Evolutionary conservation across 2,888 invertebrate species (phyloP), one percentile per base, ranked within the genome.

Genomic region (Blera fallax): DNA sequence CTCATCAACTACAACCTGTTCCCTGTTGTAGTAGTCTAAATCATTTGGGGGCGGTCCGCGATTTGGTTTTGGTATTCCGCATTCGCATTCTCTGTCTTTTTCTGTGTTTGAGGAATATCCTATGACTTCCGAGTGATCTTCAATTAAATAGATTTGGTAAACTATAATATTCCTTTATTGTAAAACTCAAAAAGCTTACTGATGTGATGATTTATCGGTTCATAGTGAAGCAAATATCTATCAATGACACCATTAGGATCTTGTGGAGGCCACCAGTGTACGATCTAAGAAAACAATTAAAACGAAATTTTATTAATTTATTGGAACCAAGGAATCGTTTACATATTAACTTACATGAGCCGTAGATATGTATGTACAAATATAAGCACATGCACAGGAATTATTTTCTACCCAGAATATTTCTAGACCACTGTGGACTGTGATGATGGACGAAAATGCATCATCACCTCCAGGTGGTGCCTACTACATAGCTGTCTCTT

Each of bases 181-280:
- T 48, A 11, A 21, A 21, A 27, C 2, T 3, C 14, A 4, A 11
- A 18, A 1, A 14, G 5, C 87, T 87, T 72, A 87, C 87, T 74
- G 11, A 52, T 27, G 7, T 81, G 50, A 7, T 52, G 37, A 6
- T 69, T 7, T 10, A 58, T 58, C 32, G 45, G 8, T 29, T 89
- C 89, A 37, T 85, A 88, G 27, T 77, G 87, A 4, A 91, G 62
- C 29, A 90, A 16, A 64, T 91, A 91, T n/a, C 89, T 89, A 7
- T 67, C 76, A 3, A 91, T 89, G 18, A 82, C 11, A 0, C 92
- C 92, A 77, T 91, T 91, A 0, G 89, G 87, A 10, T 87, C 84
- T 14, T 62, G 88, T n/a, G 91, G 91, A 32, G 92, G 91, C 91
- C 91, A 91, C 91, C 91, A 91, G 56, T 90, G 89, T 0, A 91